These are phyloP conservation scores for Pterobdella sp. DNA, from an alignment of 2,888 invertebrate species.

Conservation along the genomic window DNA sequence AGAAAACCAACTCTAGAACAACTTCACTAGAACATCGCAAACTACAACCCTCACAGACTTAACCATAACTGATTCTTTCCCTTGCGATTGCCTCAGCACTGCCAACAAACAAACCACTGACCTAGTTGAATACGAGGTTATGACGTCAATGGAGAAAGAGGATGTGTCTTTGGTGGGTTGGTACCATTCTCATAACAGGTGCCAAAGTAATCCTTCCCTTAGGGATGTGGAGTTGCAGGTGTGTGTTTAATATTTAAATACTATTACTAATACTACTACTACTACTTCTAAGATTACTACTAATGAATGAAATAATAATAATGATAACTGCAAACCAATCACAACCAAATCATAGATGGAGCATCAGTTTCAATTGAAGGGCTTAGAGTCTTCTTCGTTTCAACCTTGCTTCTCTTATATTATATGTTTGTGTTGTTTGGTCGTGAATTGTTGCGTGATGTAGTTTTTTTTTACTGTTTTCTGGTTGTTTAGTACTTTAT, in stretches of 20 bases:
- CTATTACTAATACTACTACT: not conserved
- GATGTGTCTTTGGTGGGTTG: conserved; percentile 35
- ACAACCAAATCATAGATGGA: conserved; percentile 66
- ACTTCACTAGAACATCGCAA: not conserved
- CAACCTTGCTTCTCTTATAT: conserved; percentile 85
- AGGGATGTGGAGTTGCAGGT: conserved; percentile 66
- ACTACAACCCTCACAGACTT: conserved; percentile 59
- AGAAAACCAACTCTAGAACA: not conserved
- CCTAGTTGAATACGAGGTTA: conserved; percentile 43
- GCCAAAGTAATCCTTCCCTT: conserved; percentile 69
- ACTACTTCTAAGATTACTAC: too few relatives aligned
- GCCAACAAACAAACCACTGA: not conserved
- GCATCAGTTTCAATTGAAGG: conserved; percentile 88
- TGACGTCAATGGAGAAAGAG: conserved; percentile 70
- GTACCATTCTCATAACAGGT: conserved; percentile 76
- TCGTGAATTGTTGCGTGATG: not conserved
- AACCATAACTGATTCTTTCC: conserved; percentile 77
- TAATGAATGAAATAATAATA: too few relatives aligned
- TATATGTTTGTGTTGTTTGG: conserved; percentile 64
- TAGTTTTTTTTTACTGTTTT: conserved; percentile 14
- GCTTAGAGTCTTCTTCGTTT: conserved; percentile 72
- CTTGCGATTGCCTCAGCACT: conserved; percentile 69
- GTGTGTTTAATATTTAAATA: not conserved
- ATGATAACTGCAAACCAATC: not conserved
- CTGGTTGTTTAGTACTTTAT: not conserved